These are phyloP conservation scores for Drosophila paulistorum DNA, from an alignment of 1,140 invertebrate species.

Conservation along the genomic window DNA sequence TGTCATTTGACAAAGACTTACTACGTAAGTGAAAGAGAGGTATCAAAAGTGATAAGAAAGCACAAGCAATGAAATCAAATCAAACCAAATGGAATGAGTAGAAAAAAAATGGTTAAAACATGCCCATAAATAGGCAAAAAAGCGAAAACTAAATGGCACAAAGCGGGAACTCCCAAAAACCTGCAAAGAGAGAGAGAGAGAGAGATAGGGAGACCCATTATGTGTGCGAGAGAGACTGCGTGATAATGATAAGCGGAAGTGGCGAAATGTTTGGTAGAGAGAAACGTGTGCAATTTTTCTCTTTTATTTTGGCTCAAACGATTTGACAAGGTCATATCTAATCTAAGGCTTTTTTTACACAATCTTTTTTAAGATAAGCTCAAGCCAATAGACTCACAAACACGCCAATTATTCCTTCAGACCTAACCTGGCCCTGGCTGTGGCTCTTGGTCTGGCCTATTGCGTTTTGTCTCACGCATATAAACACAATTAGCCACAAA, in stretches of 20 bases:
- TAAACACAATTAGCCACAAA: constrained; percentile 12
- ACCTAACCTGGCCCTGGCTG: neutral
- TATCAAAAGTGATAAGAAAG: constrained; percentile 41
- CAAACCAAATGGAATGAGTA: constrained; percentile 10
- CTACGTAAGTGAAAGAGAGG: neutral
- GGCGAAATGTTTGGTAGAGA: neutral
- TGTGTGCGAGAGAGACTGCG: neutral
- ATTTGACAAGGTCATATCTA: constrained; percentile 57
- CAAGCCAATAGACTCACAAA: neutral
- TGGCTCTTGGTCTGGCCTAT: neutral
- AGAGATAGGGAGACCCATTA: constrained; percentile 1
- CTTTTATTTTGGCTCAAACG: neutral
- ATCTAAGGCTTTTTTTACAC: constrained; percentile 32
- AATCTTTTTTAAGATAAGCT: neutral
- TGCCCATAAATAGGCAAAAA: constrained; percentile 77
- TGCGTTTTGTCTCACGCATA: neutral
- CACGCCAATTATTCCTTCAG: neutral
- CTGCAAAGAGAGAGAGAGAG: neutral
- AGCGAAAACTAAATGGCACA: constrained; percentile 19
- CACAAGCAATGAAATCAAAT: constrained; percentile 40
- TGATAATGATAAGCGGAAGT: neutral
- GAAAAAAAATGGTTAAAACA: constrained; percentile 42
- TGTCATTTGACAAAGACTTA: constrained; percentile 21
- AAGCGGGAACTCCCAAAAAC: constrained; percentile 31
- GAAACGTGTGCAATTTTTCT: constrained; percentile 8